Conservation (phyloP, 2,797 vertebrate genomes). For the Pyrocephalus nanus region DNA sequence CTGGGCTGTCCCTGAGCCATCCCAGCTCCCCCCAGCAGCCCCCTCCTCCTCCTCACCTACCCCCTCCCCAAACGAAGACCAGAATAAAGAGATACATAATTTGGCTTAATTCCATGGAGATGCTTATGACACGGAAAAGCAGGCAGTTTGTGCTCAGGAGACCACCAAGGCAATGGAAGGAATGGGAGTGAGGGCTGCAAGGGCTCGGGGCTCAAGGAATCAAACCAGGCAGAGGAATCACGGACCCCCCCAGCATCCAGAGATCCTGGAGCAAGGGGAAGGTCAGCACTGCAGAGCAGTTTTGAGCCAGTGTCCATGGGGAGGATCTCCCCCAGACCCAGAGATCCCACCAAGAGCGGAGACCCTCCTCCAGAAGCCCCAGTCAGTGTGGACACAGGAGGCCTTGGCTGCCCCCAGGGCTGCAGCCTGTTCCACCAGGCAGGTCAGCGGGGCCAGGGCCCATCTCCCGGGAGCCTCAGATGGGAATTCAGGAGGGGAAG, state of each 20-base stretch:
- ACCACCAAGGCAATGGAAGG: neutral
- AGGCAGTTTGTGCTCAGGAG: neutral
- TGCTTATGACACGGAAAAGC: neutral
- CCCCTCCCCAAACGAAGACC: neutral
- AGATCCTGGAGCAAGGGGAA: neutral
- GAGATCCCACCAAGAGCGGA: fast-evolving
- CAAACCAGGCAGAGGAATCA: neutral
- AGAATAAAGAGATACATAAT: neutral
- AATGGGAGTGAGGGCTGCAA: neutral
- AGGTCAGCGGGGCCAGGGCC: neutral
- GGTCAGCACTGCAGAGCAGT: neutral
- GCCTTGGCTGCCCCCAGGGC: neutral
- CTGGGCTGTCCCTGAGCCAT: neutral
- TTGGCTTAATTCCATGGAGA: neutral
- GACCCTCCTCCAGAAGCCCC: neutral
- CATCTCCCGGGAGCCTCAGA: neutral
- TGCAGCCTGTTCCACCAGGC: neutral
- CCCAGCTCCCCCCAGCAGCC: neutral
- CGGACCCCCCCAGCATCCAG: neutral
- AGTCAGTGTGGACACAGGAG: fast-evolving
- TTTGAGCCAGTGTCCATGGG: neutral
- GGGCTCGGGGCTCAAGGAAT: fast-evolving
- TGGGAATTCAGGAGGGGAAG: neutral
- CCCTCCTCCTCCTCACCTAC: neutral
- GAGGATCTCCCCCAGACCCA: neutral